Base-by-base conservation (phyloP, 2,797 vertebrate species). In the Scarus forsteni region DNA sequence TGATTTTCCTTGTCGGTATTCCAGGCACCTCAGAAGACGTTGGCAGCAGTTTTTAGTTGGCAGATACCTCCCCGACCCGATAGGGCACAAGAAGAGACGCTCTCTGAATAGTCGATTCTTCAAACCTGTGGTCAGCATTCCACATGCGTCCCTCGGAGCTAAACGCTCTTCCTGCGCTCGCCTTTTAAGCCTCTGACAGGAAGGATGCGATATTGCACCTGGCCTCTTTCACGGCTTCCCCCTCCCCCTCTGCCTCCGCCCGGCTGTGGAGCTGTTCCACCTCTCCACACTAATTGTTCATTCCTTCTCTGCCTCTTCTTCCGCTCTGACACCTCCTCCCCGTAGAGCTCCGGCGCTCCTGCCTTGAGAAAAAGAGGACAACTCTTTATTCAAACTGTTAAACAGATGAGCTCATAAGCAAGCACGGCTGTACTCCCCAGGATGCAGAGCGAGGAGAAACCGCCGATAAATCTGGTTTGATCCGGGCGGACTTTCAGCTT, bases 201-300 rank as follows among this genome's bases (percentile, higher is more conserved):
- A 90, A 91, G 91, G 91, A 92, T 89, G 87, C 53, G 82, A 89
- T 81, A 82, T 85, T 89, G 89, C 92, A 94, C 92, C 92, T 94
- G 94, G 88, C 77, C 83, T 88, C 90, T 92, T 92, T 91, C 85
- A 88, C 59, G 57, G 43, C 80, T 56, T 61, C 78, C 78, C 63
- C 78, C 38, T 52, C 60, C 74, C 65, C 66, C 69, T 55, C 62
- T 15, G 60, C 79, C 75, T 66, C 70, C 68, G 72, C 79, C 75
- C 79, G 70, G 59, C 36, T 42, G 70, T 78, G 81, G 74, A 89
- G 68, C 83, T 64, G 59, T 64, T 86, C 75, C 83, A 84, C 79
- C 57, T 42, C 80, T 87, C 86, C 62, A 60, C 76, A 83, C 77
- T 88, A 89, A 92, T 88, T 88, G 89, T 90, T 85, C 75, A 83